Evolutionary conservation across 1,140 invertebrate genomes (phyloP).

Genomic region (Drosophila pallidifrons): DNA sequence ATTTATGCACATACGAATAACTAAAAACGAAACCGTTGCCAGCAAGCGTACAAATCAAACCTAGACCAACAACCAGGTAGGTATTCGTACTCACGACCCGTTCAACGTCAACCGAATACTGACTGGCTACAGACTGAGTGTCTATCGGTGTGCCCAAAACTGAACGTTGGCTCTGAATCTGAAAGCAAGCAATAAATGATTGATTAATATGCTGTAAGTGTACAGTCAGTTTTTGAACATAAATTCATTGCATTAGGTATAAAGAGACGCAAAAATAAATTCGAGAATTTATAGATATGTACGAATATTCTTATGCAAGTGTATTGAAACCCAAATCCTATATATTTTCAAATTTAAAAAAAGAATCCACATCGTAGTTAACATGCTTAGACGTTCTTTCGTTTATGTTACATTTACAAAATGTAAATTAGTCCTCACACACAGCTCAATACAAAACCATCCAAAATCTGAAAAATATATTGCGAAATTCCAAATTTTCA

Average conservation of each 20-base stretch:
- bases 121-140: conserved; percentile 25
- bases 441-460: background rate
- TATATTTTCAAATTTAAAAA: background rate
- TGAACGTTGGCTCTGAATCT: conserved; percentile 17
- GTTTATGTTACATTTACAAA: background rate
- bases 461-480: conserved; percentile 18
- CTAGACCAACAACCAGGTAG: conserved; percentile 33
- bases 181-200: conserved; percentile 53
- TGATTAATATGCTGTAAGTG: conserved; percentile 69
- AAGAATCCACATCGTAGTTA: background rate
- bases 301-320: background rate
- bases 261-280: background rate
- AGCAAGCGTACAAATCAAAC: conserved; percentile 55
- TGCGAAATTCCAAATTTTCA: conserved; percentile 19
- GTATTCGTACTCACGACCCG: conserved; percentile 24
- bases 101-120: conserved; percentile 41
- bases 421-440: background rate
- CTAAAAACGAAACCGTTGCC: conserved; percentile 50
- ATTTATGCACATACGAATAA: conserved; percentile 15
- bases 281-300: background rate
- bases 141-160: conserved; percentile 22
- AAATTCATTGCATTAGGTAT: conserved; percentile 14
- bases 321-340: background rate
- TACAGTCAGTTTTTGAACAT: conserved; percentile 50
- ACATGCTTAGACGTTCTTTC: background rate